A percentile compares a stretch with the other conserved stretches of the same genome.
Evolutionary conservation across 2,113 vertebrate genomes (phyloP).

Genomic region (Emydura subglobosa): DNA sequence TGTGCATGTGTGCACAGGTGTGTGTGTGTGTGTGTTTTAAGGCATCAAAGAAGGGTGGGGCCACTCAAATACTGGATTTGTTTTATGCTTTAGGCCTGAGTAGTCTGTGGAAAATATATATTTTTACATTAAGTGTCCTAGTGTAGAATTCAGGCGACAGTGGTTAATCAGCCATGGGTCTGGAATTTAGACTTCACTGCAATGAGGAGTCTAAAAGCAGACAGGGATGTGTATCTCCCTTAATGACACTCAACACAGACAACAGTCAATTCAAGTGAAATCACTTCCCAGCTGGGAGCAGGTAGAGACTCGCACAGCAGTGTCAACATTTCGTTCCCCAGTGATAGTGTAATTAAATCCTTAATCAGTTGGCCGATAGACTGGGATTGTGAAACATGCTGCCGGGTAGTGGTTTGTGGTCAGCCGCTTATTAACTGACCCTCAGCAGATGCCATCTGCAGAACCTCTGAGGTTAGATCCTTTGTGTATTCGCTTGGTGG

Average conservation of each 20-base stretch:
- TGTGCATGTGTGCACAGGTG: too few relatives aligned
- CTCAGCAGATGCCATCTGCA: not conserved
- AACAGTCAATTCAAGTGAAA: not conserved
- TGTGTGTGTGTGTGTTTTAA: not conserved
- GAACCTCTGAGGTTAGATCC: not conserved
- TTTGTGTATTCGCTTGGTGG: not conserved
- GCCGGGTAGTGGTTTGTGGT: not conserved
- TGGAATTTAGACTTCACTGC: not conserved
- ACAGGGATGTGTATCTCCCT: not conserved
- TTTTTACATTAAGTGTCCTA: too few relatives aligned
- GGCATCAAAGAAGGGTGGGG: too few relatives aligned
- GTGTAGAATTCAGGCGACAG: too few relatives aligned
- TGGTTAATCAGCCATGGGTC: not conserved
- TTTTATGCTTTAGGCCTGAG: too few relatives aligned
- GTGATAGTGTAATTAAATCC: not conserved
- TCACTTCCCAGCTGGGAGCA: not conserved
- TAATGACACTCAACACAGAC: not conserved
- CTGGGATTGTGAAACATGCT: not conserved
- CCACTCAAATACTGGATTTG: too few relatives aligned
- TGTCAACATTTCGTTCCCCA: not conserved
- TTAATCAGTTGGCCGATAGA: not conserved
- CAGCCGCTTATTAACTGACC: not conserved
- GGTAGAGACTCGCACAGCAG: not conserved
- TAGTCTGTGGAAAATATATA: too few relatives aligned
- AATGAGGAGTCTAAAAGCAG: not conserved